Conservation (phyloP, 2,888 invertebrate species). For the Lasiommata megera region DNA sequence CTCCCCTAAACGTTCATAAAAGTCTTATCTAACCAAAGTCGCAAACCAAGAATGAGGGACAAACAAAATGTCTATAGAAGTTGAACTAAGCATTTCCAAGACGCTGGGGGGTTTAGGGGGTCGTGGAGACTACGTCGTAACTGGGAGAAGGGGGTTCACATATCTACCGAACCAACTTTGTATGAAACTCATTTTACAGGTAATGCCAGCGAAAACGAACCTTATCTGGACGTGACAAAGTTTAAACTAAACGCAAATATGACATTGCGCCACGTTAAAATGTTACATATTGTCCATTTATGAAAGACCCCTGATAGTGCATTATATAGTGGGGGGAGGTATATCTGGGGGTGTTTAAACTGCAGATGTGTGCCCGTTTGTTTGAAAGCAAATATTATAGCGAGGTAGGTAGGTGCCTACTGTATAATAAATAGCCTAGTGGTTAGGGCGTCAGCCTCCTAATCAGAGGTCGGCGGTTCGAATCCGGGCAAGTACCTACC, state of each 20-base stretch:
- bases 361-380: slow-evolving; percentile 41
- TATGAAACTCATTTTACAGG: slow-evolving; percentile 29
- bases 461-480: too few species aligned
- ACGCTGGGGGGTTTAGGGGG: slow-evolving; percentile 51
- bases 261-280: slow-evolving; percentile 34
- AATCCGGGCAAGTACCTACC: too few species aligned
- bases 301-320: slow-evolving; percentile 55
- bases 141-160: slow-evolving; percentile 29
- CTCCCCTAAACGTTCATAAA: slow-evolving; percentile 38
- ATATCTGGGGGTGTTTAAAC: slow-evolving; percentile 39
- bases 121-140: slow-evolving; percentile 33
- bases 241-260: slow-evolving; percentile 11
- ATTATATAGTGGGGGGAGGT: slow-evolving; percentile 44
- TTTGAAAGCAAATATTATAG: slow-evolving; percentile 43
- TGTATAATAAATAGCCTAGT: neutral
- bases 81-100: slow-evolving; percentile 74
- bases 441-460: too few species aligned
- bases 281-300: slow-evolving; percentile 51
- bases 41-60: slow-evolving; percentile 57
- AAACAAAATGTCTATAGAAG: slow-evolving; percentile 72
- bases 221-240: slow-evolving; percentile 26
- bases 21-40: slow-evolving; percentile 57
- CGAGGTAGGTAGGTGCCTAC: neutral
- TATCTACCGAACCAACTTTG: slow-evolving; percentile 38
- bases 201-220: slow-evolving; percentile 35